phyloP scores from a whole-genome alignment of 2,888 invertebrate species.

The Sthenelais limicola region DNA sequence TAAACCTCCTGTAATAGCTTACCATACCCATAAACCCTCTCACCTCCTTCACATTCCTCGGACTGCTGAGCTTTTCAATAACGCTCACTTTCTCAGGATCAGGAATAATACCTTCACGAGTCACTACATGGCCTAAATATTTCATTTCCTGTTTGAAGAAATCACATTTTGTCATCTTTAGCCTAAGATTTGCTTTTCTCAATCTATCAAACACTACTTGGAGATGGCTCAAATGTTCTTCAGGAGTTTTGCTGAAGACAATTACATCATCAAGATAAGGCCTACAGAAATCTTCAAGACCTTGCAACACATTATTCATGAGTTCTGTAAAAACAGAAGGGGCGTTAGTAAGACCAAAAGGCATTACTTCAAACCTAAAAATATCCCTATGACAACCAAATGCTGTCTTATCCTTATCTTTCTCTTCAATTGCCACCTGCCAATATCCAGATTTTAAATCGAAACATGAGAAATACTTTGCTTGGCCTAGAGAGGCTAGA shows the following conservation, averaged over 20 bases:
- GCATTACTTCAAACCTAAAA: conserved; percentile 13
- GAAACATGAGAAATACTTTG: neutral
- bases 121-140: conserved; percentile 4
- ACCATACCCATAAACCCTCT: no score
- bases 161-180: neutral
- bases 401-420: conserved; percentile 11
- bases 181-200: neutral
- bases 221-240: conserved; percentile 1
- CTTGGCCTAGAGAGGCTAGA: conserved; percentile 10
- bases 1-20: neutral
- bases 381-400: conserved; percentile 17
- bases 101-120: no score
- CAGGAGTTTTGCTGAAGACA: neutral
- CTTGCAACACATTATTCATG: neutral
- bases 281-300: conserved; percentile 2
- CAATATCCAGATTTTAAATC: neutral
- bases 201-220: neutral
- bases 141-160: neutral
- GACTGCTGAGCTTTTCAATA: no score
- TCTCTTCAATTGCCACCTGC: conserved; percentile 3
- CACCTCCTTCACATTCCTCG: no score
- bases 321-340: conserved; percentile 19
- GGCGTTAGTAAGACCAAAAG: conserved; percentile 1
- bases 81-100: no score
- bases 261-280: conserved; percentile 18